Evolutionary conservation across 2,888 invertebrate species (phyloP).

Genomic region (Pyralis farinalis): DNA sequence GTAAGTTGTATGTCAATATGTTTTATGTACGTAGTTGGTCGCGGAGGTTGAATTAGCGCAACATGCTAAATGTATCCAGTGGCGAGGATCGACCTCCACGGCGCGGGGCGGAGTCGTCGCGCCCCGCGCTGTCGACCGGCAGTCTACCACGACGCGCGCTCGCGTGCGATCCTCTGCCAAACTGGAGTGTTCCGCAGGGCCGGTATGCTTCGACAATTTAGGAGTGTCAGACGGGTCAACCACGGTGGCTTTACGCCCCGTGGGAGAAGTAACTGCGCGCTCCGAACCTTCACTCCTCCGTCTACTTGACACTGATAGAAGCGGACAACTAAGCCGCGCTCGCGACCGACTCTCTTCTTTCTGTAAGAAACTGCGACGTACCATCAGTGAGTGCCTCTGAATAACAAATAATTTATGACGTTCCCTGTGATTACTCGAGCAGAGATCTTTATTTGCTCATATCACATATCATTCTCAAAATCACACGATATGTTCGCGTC

Average conservation of each 20-base stretch:
- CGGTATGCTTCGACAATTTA: slow-evolving; percentile 77
- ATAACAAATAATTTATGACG: background rate
- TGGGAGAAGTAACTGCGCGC: slow-evolving; percentile 58
- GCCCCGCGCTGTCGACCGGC: slow-evolving; percentile 45
- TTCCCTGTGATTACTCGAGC: slow-evolving; percentile 11
- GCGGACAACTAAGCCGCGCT: slow-evolving; percentile 66
- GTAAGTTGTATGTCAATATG: background rate
- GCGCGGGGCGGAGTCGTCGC: slow-evolving; percentile 41
- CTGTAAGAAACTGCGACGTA: slow-evolving; percentile 75
- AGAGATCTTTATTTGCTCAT: slow-evolving; percentile 23
- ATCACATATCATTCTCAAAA: slow-evolving; percentile 24
- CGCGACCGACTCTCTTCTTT: slow-evolving; percentile 69
- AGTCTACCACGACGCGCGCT: slow-evolving; percentile 67
- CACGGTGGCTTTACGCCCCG: slow-evolving; percentile 57
- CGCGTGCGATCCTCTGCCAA: slow-evolving; percentile 69
- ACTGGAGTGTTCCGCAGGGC: slow-evolving; percentile 75
- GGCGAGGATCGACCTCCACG: slow-evolving; percentile 40
- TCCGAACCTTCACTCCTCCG: slow-evolving; percentile 69
- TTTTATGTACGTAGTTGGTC: slow-evolving; percentile 24
- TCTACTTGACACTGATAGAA: slow-evolving; percentile 66
- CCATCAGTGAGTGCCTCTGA: slow-evolving; percentile 72
- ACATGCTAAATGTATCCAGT: slow-evolving; percentile 31
- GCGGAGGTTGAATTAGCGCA: slow-evolving; percentile 61
- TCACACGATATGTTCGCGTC: slow-evolving; percentile 22
- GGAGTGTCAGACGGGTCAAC: slow-evolving; percentile 60